Evolutionary conservation across 2,888 invertebrate genomes (phyloP).

Genomic region (Xestoiulus laeticollis): DNA sequence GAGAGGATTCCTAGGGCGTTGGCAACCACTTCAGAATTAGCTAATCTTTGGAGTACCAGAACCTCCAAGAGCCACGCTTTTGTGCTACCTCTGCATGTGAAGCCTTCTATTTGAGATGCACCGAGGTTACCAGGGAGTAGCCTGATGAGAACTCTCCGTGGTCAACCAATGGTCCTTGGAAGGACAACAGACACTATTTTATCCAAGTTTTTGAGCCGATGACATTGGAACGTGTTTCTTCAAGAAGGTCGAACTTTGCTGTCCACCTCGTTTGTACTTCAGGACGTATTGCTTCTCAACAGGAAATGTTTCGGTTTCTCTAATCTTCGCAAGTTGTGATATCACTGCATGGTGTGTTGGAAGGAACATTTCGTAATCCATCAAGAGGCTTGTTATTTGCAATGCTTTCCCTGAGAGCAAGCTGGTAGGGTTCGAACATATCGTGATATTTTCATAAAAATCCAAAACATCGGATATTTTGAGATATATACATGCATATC

Average conservation of each 20-base stretch:
- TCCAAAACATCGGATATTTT: no score
- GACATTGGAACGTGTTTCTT: neutral
- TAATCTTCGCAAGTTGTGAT: no score
- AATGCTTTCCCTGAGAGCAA: no score
- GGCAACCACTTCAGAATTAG: neutral
- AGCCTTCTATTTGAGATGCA: neutral
- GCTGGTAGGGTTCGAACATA: no score
- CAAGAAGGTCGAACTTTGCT: no score
- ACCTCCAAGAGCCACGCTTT: neutral
- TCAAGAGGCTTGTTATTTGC: no score
- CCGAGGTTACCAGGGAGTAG: constrained; percentile 31
- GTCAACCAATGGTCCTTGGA: neutral
- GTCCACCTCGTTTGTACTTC: no score
- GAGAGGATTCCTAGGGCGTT: constrained; percentile 27
- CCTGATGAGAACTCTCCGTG: neutral
- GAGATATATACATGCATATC: no score
- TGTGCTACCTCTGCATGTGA: neutral
- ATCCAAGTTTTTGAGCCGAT: neutral
- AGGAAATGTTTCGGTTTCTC: no score
- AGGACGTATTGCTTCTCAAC: no score
- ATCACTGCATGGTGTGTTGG: neutral
- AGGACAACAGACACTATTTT: neutral
- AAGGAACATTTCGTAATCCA: no score
- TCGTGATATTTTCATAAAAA: no score
- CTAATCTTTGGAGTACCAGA: neutral